These are phyloP conservation scores for Microplitis deprimator DNA, from an alignment of 2,888 invertebrate species.

Conservation along the genomic window DNA sequence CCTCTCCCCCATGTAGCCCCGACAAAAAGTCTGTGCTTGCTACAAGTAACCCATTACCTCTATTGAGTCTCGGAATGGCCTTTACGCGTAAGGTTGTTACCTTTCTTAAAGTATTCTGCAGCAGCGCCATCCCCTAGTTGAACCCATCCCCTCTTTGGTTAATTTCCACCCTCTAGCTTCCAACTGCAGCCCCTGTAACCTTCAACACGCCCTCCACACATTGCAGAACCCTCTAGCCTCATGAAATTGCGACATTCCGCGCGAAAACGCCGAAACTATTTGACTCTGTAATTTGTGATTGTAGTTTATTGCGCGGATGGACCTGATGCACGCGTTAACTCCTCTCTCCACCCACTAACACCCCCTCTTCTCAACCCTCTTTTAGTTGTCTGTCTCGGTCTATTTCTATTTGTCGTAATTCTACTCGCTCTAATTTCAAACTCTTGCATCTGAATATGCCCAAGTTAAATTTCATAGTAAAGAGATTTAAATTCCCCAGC, in stretches of 20 bases:
- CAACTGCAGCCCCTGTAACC: no score
- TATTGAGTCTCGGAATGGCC: no score
- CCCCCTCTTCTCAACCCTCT: slow-evolving; percentile 26
- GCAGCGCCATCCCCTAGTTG: no score
- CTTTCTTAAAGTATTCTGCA: no score
- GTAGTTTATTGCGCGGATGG: slow-evolving; percentile 71
- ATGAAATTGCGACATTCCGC: slow-evolving; percentile 70
- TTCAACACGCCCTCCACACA: slow-evolving; percentile 24
- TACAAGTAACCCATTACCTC: no score
- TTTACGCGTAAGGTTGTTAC: no score
- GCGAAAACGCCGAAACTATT: slow-evolving; percentile 70
- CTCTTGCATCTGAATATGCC: neutral
- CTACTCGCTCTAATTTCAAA: slow-evolving; percentile 30
- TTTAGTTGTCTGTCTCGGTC: slow-evolving; percentile 20
- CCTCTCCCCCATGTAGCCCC: no score
- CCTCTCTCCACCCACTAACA: slow-evolving; percentile 35
- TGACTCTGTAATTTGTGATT: slow-evolving; percentile 72
- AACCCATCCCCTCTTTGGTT: no score
- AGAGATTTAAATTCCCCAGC: slow-evolving; percentile 40
- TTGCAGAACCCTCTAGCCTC: slow-evolving; percentile 46
- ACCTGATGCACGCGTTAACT: slow-evolving; percentile 57
- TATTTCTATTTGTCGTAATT: slow-evolving; percentile 42
- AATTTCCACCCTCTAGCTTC: no score
- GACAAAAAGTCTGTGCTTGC: no score
- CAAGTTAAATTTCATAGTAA: slow-evolving; percentile 40